These are phyloP conservation scores for Catotricha subobsoleta DNA, from an alignment of 2,888 invertebrate genomes.

Conservation along the genomic window DNA sequence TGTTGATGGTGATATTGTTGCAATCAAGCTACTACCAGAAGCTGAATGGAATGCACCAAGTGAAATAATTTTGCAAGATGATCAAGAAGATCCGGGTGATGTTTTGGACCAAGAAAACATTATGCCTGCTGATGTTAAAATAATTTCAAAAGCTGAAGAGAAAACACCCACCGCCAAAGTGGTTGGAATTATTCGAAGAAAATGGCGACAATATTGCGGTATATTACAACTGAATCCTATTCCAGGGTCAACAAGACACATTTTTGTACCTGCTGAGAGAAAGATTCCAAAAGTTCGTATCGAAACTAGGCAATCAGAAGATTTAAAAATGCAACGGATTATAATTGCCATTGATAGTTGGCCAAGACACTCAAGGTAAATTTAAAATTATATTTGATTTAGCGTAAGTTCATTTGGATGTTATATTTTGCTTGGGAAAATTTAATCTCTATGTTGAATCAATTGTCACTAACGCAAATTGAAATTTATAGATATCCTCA, in stretches of 20 bases:
- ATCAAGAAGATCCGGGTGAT: conserved; percentile 49
- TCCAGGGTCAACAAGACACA: conserved; percentile 52
- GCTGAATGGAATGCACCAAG: conserved; percentile 82
- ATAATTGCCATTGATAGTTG: conserved; percentile 93
- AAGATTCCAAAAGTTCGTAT: conserved; percentile 88
- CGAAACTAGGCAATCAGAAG: conserved; percentile 80
- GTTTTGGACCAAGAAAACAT: conserved; percentile 41
- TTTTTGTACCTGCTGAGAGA: conserved; percentile 88
- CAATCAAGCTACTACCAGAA: conserved; percentile 73
- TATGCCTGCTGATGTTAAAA: conserved; percentile 20
- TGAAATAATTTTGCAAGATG: conserved; percentile 63
- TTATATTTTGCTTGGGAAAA: too few species aligned
- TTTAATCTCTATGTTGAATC: too few species aligned
- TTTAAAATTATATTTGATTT: too few species aligned
- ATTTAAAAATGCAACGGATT: conserved; percentile 65
- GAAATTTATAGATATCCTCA: conserved; percentile 44
- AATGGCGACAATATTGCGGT: conserved; percentile 97
- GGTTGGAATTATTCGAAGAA: conserved; percentile 89
- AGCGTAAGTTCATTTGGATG: too few species aligned
- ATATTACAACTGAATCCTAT: conserved; percentile 65
- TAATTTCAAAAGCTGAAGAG: conserved; percentile 22
- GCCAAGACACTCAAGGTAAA: conserved; percentile 66
- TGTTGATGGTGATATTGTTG: conserved; percentile 87
- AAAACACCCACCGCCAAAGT: conserved; percentile 53
- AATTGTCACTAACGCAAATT: too few species aligned